Evolutionary conservation across 1,140 invertebrate species (phyloP).

Genomic region (Portunus trituberculatus): DNA sequence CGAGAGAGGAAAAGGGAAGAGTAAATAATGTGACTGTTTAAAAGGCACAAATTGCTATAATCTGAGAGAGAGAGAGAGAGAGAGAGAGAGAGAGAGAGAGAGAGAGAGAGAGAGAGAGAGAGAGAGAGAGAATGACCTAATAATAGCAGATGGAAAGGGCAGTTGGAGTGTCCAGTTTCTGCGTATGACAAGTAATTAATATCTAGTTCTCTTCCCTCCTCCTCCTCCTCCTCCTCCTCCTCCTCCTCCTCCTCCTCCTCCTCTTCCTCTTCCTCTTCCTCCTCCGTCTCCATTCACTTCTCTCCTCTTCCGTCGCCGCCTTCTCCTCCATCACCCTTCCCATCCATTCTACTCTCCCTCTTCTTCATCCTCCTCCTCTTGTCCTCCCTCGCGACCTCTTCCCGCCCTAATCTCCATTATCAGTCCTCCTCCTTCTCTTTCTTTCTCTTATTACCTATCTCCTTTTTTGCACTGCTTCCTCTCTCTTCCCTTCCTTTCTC

Average conservation of each 20-base stretch:
- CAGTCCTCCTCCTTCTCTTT: no score
- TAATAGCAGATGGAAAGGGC: neutral
- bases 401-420: no score
- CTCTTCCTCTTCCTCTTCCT: neutral
- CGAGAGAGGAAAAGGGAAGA: neutral
- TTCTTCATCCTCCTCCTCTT: no score
- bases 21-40: neutral
- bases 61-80: neutral
- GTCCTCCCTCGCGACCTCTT: no score
- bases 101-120: neutral
- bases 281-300: conserved; percentile 17
- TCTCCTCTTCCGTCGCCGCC: no score
- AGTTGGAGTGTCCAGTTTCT: conserved; percentile 12
- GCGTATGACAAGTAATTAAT: conserved; percentile 14
- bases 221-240: neutral
- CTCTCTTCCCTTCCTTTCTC: no score
- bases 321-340: no score
- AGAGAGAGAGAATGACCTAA: conserved; percentile 2
- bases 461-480: no score
- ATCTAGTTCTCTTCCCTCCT: neutral
- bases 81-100: no score
- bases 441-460: no score
- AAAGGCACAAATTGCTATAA: neutral
- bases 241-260: neutral
- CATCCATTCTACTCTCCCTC: no score